Conservation (phyloP, 2,888 invertebrate genomes). For the Melieria crassipennis region DNA sequence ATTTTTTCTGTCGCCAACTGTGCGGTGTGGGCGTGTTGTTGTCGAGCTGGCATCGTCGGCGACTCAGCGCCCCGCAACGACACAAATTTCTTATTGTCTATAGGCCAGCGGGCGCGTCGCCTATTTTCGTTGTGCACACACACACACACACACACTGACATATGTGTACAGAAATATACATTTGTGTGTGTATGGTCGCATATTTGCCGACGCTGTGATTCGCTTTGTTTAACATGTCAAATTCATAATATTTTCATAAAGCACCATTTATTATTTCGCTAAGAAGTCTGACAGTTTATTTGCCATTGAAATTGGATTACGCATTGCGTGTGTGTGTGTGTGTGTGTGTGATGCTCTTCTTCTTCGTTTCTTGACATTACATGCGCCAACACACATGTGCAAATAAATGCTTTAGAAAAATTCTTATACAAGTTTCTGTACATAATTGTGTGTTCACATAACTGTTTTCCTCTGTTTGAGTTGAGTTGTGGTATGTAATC, state of each 20-base stretch:
- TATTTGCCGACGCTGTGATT: slow-evolving; percentile 23
- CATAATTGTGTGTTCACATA: background rate
- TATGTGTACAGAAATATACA: background rate
- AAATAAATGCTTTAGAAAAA: background rate
- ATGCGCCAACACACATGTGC: background rate
- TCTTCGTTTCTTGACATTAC: slow-evolving; percentile 9
- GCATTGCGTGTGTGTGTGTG: background rate
- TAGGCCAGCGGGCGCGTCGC: no score
- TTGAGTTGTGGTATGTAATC: background rate
- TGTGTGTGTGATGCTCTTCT: background rate
- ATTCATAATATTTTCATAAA: slow-evolving; percentile 42
- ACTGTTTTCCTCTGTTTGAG: background rate
- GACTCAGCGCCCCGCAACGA: no score
- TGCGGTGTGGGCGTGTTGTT: no score
- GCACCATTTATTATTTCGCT: slow-evolving; percentile 40
- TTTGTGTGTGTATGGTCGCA: background rate
- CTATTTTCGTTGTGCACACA: slow-evolving; percentile 2
- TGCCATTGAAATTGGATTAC: slow-evolving; percentile 38
- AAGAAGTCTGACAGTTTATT: slow-evolving; percentile 36
- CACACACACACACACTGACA: slow-evolving; percentile 6
- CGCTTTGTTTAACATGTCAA: slow-evolving; percentile 39
- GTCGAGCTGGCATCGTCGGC: no score
- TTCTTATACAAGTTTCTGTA: slow-evolving; percentile 1
- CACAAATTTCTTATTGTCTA: no score
- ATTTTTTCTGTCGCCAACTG: slow-evolving; percentile 1